phyloP scores from a whole-genome alignment of 2,797 vertebrate species.

The Hoplostethus atlanticus region DNA sequence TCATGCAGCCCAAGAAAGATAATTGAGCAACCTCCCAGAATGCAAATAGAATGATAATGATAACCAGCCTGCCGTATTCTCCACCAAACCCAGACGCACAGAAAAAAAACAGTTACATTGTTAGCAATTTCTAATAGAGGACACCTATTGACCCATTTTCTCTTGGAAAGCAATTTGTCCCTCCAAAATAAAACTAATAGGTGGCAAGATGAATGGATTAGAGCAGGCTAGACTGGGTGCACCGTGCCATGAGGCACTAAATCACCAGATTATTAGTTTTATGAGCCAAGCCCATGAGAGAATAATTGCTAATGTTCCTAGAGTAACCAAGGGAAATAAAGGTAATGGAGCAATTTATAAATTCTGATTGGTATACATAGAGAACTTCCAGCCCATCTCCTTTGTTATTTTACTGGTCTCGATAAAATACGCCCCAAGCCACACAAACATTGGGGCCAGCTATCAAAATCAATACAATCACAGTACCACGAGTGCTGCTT shows the following conservation, averaged over 20 bases:
- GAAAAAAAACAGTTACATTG: constrained; percentile 75
- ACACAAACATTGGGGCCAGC: constrained; percentile 78
- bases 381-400: constrained; percentile 88
- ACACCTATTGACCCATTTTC: constrained; percentile 88
- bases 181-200: constrained; percentile 88
- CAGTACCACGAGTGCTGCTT: constrained; percentile 71
- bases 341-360: constrained; percentile 92
- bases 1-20: constrained; percentile 80
- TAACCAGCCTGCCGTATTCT: constrained; percentile 62
- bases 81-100: constrained; percentile 63
- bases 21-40: constrained; percentile 83
- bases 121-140: constrained; percentile 85
- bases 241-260: constrained; percentile 85
- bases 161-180: constrained; percentile 87
- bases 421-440: constrained; percentile 83
- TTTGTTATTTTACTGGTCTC: constrained; percentile 86
- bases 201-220: constrained; percentile 88
- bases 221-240: constrained; percentile 80
- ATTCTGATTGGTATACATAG: constrained; percentile 89
- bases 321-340: constrained; percentile 90
- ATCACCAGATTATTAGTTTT: constrained; percentile 91
- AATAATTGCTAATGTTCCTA: constrained; percentile 91
- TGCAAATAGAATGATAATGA: constrained; percentile 83
- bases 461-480: constrained; percentile 86
- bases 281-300: constrained; percentile 86